These are phyloP conservation scores for Quiscalus mexicanus DNA, from an alignment of 2,113 vertebrate genomes.

Conservation along the genomic window DNA sequence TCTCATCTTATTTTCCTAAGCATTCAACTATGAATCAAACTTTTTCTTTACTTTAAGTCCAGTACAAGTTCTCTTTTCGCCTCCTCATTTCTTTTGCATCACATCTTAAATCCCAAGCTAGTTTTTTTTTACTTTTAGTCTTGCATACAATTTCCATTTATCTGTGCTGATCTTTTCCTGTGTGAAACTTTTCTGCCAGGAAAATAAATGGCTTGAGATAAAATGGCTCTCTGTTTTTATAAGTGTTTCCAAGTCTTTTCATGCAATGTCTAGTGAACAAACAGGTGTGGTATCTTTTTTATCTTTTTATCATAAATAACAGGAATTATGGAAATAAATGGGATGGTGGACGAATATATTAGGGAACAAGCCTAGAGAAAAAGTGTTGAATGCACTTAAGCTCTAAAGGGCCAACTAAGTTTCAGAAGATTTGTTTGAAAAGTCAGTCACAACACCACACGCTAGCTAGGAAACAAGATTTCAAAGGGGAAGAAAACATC, in stretches of 20 bases:
- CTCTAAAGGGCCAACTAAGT: background rate
- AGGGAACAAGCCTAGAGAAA: background rate
- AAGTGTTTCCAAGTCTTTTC: background rate
- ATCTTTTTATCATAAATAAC: background rate
- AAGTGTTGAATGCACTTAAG: slow-evolving; percentile 3
- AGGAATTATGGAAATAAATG: background rate
- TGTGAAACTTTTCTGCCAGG: background rate
- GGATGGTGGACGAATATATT: background rate
- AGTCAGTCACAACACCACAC: background rate
- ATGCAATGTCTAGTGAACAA: background rate
- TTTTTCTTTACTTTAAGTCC: background rate
- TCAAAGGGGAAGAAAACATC: background rate
- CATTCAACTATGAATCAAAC: background rate
- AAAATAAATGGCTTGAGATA: background rate
- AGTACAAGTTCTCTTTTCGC: background rate
- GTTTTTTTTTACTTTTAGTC: background rate
- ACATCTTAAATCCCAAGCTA: background rate
- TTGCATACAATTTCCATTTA: background rate
- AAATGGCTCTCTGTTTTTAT: background rate
- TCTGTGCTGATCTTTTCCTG: background rate
- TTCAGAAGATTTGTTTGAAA: background rate
- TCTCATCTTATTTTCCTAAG: background rate
- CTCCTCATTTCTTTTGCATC: background rate
- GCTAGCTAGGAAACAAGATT: background rate
- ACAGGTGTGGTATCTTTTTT: background rate